phyloP scores from a whole-genome alignment of 1,140 invertebrate genomes.

The Neodiprion fabricii region DNA sequence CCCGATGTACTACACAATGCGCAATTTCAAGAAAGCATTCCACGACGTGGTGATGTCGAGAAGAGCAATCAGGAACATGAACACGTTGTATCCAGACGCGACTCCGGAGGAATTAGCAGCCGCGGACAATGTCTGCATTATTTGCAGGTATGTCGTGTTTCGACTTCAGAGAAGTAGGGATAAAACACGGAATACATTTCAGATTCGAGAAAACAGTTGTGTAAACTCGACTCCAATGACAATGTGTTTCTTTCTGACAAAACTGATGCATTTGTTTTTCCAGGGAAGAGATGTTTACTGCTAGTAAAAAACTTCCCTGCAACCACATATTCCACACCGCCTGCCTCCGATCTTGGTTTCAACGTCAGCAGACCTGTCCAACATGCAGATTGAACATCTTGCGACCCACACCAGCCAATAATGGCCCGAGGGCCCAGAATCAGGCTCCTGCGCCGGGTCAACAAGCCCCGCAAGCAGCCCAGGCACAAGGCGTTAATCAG shows the following conservation, averaged over 20 bases:
- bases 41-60: conserved; percentile 98
- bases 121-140: conserved; percentile 98
- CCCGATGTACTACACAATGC: conserved; percentile 98
- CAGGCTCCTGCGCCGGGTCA: conserved; percentile 44
- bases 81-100: conserved; percentile 96
- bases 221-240: too few species aligned
- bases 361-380: conserved; percentile 99
- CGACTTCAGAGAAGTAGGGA: neutral
- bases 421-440: conserved; percentile 46
- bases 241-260: too few species aligned
- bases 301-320: conserved; percentile 97
- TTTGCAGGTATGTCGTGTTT: conserved; percentile 93
- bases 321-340: conserved; percentile 99
- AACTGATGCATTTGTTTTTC: conserved; percentile 11
- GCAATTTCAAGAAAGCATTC: conserved; percentile 97
- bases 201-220: too few species aligned
- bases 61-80: conserved; percentile 97
- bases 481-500: conserved; percentile 48
- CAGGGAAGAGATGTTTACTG: conserved; percentile 69
- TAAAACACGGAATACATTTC: too few species aligned
- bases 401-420: conserved; percentile 64
- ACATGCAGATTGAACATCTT: conserved; percentile 97
- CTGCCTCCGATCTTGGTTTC: conserved; percentile 99
- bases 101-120: conserved; percentile 91
- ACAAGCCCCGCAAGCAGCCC: conserved; percentile 53